Percentiles rank a stretch among this genome's conserved stretches.
These are phyloP conservation scores for Oryzias woworae DNA, from an alignment of 2,113 vertebrate species.

Conservation along the genomic window DNA sequence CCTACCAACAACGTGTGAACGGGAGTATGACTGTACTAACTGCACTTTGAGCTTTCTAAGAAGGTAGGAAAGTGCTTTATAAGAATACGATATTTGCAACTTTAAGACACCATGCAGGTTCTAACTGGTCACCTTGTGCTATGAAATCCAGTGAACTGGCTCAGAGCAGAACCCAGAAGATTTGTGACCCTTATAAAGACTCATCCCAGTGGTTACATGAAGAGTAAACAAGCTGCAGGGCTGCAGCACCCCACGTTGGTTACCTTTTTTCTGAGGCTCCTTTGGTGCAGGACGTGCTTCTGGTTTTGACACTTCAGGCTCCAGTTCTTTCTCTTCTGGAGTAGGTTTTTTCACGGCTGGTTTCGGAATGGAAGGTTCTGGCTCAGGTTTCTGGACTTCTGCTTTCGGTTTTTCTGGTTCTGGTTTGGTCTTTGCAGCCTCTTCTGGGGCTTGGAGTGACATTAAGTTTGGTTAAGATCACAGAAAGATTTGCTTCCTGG, in stretches of 20 bases:
- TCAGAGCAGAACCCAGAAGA: not conserved
- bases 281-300: constrained; percentile 68
- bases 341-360: constrained; percentile 24
- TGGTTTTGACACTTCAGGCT: constrained; percentile 23
- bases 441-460: constrained; percentile 80
- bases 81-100: no score
- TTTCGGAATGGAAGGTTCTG: not conserved
- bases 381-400: constrained; percentile 29
- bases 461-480: constrained; percentile 44
- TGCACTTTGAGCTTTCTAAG: no score
- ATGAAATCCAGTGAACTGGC: no score
- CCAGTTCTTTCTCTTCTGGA: constrained; percentile 22
- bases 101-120: no score
- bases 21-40: no score
- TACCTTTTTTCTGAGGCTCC: constrained; percentile 66
- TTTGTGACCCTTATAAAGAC: no score
- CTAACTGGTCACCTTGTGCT: no score
- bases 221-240: not conserved
- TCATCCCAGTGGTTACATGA: no score
- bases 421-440: constrained; percentile 34
- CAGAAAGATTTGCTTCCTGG: constrained; percentile 62
- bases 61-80: no score
- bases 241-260: not conserved
- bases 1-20: no score
- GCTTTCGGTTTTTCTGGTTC: constrained; percentile 32